These are phyloP conservation scores for Drosophila paulistorum DNA, from an alignment of 1,140 invertebrate genomes.

Conservation along the genomic window DNA sequence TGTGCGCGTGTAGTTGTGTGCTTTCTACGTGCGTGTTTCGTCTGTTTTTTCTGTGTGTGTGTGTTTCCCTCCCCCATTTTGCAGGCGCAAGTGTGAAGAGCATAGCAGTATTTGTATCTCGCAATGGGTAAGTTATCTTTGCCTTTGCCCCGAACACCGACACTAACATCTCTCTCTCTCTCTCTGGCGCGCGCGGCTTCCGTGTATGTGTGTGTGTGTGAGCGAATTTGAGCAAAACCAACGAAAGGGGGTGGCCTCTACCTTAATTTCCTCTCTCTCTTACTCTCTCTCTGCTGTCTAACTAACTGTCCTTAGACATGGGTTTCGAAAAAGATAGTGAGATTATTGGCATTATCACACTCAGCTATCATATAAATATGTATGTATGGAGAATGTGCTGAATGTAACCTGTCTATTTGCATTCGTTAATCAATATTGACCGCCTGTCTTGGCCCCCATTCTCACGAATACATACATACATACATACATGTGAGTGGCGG, in stretches of 20 bases:
- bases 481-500: constrained; percentile 57
- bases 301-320: constrained; percentile 26
- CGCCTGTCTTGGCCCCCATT: constrained; percentile 30
- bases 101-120: constrained; percentile 70
- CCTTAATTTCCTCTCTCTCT: constrained; percentile 18
- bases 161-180: constrained; percentile 31
- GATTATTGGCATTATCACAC: constrained; percentile 66
- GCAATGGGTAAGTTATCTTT: constrained; percentile 72
- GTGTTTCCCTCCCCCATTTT: constrained; percentile 74
- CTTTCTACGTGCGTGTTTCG: constrained; percentile 59
- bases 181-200: constrained; percentile 4
- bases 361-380: constrained; percentile 29
- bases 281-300: constrained; percentile 22
- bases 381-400: constrained; percentile 41
- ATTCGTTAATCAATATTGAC: constrained; percentile 67
- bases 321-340: constrained; percentile 44
- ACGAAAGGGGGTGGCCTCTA: constrained; percentile 63
- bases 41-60: constrained; percentile 41
- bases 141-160: constrained; percentile 58
- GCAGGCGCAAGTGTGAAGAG: constrained; percentile 73
- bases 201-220: constrained; percentile 53
- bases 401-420: constrained; percentile 33
- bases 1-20: constrained; percentile 75
- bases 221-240: constrained; percentile 67
- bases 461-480: constrained; percentile 36